Conservation (phyloP, 2,113 vertebrate genomes). For the Ageneiosus marmoratus region DNA sequence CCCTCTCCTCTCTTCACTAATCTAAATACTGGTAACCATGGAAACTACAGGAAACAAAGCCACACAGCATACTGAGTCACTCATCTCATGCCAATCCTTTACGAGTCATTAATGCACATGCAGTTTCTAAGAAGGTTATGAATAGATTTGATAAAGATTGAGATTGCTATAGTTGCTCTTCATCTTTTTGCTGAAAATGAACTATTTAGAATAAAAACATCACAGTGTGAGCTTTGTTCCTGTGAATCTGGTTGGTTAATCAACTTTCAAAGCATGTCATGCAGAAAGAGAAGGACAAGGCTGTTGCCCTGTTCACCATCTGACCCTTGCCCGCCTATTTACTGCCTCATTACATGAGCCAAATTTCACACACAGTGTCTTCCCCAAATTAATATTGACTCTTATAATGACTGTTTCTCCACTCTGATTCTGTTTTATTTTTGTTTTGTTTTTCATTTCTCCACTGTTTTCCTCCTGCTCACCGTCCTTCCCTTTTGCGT, state of each 20-base stretch:
- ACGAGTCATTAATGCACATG: background rate
- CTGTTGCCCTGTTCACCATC: slow-evolving; percentile 55
- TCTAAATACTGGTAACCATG: slow-evolving; percentile 66
- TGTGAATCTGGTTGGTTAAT: slow-evolving; percentile 54
- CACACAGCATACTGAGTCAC: slow-evolving; percentile 41
- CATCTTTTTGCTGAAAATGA: background rate
- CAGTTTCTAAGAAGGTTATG: background rate
- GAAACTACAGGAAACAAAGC: slow-evolving; percentile 67
- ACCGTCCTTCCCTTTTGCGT: slow-evolving; percentile 49
- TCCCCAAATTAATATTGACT: slow-evolving; percentile 69
- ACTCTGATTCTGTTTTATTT: slow-evolving; percentile 44
- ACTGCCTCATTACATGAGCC: background rate
- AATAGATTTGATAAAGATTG: background rate
- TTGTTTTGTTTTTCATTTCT: slow-evolving; percentile 42
- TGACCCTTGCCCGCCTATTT: slow-evolving; percentile 46
- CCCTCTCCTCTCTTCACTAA: slow-evolving; percentile 57
- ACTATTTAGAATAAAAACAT: background rate
- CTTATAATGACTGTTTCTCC: slow-evolving; percentile 66
- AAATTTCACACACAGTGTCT: slow-evolving; percentile 44
- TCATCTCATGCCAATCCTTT: slow-evolving; percentile 8
- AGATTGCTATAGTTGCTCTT: background rate
- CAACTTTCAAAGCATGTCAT: slow-evolving; percentile 58
- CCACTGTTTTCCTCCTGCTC: slow-evolving; percentile 46
- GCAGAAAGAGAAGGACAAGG: slow-evolving; percentile 54
- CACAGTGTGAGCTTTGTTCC: slow-evolving; percentile 36